A percentile compares a stretch with the other conserved stretches of the same genome.
Conservation (phyloP, 2,888 invertebrate genomes). For the Piscicola geometra region DNA sequence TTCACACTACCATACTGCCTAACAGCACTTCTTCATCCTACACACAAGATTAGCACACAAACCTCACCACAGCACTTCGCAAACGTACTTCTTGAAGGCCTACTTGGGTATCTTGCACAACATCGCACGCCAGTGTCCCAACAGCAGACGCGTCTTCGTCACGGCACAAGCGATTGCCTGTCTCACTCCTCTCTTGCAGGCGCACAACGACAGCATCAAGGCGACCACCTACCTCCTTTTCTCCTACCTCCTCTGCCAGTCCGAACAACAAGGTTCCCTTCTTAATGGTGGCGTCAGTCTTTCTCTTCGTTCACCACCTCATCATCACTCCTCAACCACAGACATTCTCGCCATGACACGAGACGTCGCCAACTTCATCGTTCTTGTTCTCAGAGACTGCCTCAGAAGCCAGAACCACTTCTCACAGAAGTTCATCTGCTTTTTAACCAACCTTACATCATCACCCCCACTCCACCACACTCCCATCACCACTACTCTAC, state of each 20-base stretch:
- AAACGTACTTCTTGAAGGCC: constrained; percentile 47
- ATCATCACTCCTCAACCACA: no score
- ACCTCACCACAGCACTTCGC: not conserved
- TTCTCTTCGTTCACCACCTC: no score
- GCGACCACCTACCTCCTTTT: constrained; percentile 50
- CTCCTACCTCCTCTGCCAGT: constrained; percentile 50
- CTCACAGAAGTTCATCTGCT: constrained; percentile 39
- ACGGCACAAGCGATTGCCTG: constrained; percentile 44
- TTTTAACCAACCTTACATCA: no score
- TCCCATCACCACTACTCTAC: no score
- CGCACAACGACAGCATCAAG: constrained; percentile 46
- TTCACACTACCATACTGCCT: not conserved
- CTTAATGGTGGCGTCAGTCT: no score
- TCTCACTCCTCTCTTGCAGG: constrained; percentile 42
- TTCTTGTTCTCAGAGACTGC: constrained; percentile 48
- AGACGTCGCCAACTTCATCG: constrained; percentile 48
- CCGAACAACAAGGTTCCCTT: constrained; percentile 49
- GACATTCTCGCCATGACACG: constrained; percentile 44
- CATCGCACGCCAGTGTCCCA: constrained; percentile 47
- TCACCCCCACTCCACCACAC: no score
- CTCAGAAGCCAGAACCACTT: constrained; percentile 48
- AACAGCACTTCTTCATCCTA: not conserved
- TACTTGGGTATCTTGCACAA: constrained; percentile 52
- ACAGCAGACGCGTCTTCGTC: constrained; percentile 46
- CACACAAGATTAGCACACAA: not conserved